Base-by-base conservation (phyloP, 2,888 invertebrate genomes). In the Sesia bembeciformis region DNA sequence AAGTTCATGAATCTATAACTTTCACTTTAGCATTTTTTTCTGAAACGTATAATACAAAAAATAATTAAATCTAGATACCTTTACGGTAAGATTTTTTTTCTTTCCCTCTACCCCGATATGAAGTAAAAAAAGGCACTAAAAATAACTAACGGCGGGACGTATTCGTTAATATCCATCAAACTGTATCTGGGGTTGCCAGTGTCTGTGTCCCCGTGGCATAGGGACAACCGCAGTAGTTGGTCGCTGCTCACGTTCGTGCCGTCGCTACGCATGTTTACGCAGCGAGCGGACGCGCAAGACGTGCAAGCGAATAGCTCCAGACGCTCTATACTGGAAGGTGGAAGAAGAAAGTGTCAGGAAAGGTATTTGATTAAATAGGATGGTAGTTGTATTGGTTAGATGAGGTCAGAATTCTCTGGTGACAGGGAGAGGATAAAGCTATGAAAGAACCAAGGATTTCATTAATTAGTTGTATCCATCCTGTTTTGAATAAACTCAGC, bases 301-400 rank as follows among this genome's bases (percentile, higher is more conserved):
- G 69, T 57, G 59, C 82, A 83, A 49, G 84, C 68, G 67, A 71
- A 82, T 61, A 88, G 78, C 66, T 86, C 79, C 55, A 87, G 61
- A 1, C 72, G 79, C 55, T 84, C 74, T 63, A 86, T 87, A 49
- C 86, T 87, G 59, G 38, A 55, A 53, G 52, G 7, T 3, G 23
- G 40, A 56, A 53, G 46, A 54, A 23, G 23, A 23, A 23, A 23
- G 23, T 23, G 23, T 23, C 23, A 23, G 23, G 23, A 23, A 23
- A 23, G 23, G 23, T 23, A 23, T 23, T 23, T 23, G 23, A 2
- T 23, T 23, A 23, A n/a, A 23, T 23, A 51, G 40, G 49, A 39
- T 49, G 23, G n/a, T 49, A 5, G 7, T 49, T 8, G 23, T 1
- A 23, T 23, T 23, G 23, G 23, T 1, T 23, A 23, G 23, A 23